Percentiles rank a stretch among this genome's conserved stretches.
Evolutionary conservation across 2,797 vertebrate genomes (phyloP).

Genomic region (Paguma larvata): DNA sequence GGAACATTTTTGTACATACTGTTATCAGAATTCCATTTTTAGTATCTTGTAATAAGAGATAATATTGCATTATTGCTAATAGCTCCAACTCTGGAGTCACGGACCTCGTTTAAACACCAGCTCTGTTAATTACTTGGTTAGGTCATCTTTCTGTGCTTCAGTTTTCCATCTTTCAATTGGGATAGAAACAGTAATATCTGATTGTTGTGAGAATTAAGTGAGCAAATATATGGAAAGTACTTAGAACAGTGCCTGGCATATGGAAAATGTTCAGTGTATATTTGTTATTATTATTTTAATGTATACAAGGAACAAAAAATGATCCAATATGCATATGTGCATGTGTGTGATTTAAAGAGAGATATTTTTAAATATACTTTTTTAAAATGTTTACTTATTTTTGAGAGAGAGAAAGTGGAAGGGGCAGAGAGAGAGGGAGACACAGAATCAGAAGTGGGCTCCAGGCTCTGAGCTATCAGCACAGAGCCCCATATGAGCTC

Average conservation of each 20-base stretch:
- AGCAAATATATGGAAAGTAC: not conserved
- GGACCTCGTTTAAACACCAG: not conserved
- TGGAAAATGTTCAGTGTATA: not conserved
- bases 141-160: not conserved
- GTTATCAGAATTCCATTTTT: not conserved
- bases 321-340: not conserved
- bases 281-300: not conserved
- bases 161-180: not conserved
- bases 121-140: not conserved
- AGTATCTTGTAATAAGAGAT: not conserved
- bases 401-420: too few species aligned
- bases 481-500: too few species aligned
- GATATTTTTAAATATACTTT: not conserved
- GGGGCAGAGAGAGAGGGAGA: too few species aligned
- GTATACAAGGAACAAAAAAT: not conserved
- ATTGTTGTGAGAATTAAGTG: not conserved
- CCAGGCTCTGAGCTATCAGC: too few species aligned
- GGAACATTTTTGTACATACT: not conserved
- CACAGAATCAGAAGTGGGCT: too few species aligned
- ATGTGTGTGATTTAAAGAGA: constrained; percentile 3
- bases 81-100: not conserved
- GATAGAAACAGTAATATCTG: not conserved
- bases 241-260: not conserved
- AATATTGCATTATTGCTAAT: not conserved
- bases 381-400: not conserved